phyloP scores from a whole-genome alignment of 1,140 invertebrate species.

The Saccostrea echinata region DNA sequence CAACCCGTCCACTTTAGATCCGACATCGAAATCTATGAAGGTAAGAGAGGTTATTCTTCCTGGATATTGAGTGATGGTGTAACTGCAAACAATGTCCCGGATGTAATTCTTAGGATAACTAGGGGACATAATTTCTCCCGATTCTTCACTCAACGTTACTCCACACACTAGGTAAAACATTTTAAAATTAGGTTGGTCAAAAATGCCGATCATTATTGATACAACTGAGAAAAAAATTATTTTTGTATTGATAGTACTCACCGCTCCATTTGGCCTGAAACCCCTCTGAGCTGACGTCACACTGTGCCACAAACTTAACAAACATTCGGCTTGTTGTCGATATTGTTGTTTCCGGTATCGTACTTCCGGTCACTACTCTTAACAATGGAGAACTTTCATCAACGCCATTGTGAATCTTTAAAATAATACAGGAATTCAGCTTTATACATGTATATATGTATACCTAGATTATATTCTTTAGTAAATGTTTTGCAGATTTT shows the following conservation, averaged over 20 bases:
- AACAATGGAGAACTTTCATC: conserved; percentile 6
- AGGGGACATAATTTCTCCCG: conserved; percentile 16
- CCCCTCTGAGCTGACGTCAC: conserved; percentile 12
- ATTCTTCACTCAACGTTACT: conserved; percentile 9
- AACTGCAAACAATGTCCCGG: conserved; percentile 7
- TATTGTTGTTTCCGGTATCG: conserved; percentile 5
- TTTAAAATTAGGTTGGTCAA: not conserved
- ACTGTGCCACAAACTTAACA: conserved; percentile 17
- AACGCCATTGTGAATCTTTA: conserved; percentile 4
- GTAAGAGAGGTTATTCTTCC: conserved; percentile 6
- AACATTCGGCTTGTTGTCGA: conserved; percentile 29
- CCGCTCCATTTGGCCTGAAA: conserved; percentile 32
- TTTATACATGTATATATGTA: too few relatives aligned
- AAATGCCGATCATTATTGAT: not conserved
- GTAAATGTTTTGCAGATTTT: too few relatives aligned
- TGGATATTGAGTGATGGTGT: not conserved
- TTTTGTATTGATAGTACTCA: not conserved
- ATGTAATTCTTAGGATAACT: conserved; percentile 38
- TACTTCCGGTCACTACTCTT: conserved; percentile 4
- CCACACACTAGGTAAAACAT: conserved; percentile 30
- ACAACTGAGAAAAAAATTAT: not conserved
- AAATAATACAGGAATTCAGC: not conserved
- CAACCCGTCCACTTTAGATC: not conserved
- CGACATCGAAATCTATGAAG: conserved; percentile 24
- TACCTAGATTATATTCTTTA: too few relatives aligned